Evolutionary conservation across 2,797 vertebrate genomes (phyloP).

Genomic region (Silurus aristotelis): DNA sequence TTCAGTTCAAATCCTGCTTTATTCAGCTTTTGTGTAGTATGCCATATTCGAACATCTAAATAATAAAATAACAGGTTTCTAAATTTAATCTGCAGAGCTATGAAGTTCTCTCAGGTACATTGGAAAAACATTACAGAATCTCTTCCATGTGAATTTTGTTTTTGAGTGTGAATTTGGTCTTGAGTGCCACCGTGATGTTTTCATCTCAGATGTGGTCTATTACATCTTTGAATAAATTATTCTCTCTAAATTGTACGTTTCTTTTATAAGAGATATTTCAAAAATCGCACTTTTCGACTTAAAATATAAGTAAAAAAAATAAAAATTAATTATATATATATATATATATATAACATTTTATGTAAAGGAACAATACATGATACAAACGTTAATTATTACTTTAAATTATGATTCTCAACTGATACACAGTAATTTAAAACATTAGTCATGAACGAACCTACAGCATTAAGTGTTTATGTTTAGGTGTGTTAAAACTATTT

Average conservation of each 20-base stretch:
- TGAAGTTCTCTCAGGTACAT: background rate
- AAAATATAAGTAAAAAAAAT: background rate
- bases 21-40: background rate
- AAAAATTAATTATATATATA: too few relatives aligned
- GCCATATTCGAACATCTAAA: background rate
- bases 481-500: background rate
- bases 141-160: background rate
- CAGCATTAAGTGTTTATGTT: background rate
- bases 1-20: background rate
- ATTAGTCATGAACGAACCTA: background rate
- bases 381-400: background rate
- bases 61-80: background rate
- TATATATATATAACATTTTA: background rate
- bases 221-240: background rate
- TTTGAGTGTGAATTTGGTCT: background rate
- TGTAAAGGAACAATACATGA: background rate
- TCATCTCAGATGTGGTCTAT: background rate
- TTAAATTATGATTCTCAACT: background rate
- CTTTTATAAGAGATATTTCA: background rate
- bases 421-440: background rate
- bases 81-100: background rate
- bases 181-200: background rate
- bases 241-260: background rate
- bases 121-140: background rate
- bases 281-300: background rate